Evolutionary conservation across 2,888 invertebrate genomes (phyloP).

Genomic region (Heliconius aoede): DNA sequence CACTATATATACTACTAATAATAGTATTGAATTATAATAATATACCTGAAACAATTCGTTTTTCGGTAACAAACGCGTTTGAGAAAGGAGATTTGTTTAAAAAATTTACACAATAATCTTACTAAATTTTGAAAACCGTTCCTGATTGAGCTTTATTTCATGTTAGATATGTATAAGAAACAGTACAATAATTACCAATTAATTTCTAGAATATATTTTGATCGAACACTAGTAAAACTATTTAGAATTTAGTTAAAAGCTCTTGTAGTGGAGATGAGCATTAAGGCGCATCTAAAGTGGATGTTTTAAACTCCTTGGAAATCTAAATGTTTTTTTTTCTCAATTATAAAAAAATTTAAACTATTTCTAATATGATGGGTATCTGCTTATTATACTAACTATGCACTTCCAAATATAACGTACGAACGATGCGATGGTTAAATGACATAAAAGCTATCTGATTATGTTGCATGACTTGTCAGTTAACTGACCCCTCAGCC

Average conservation of each 20-base stretch:
- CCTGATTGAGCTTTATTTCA: no score
- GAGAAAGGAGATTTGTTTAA: no score
- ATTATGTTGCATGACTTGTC: slow-evolving; percentile 47
- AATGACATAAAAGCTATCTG: slow-evolving; percentile 41
- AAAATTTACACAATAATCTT: no score
- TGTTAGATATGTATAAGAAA: no score
- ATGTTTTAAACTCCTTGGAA: neutral
- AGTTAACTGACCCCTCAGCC: slow-evolving; percentile 43
- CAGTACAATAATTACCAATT: neutral
- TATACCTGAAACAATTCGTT: no score
- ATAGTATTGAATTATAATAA: no score
- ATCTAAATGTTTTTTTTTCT: neutral
- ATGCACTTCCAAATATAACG: slow-evolving; percentile 17
- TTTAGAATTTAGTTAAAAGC: no score
- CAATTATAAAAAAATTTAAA: neutral
- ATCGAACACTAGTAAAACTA: neutral
- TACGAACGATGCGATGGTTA: slow-evolving; percentile 19
- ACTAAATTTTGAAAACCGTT: no score
- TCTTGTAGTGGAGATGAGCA: no score
- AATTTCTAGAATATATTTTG: neutral
- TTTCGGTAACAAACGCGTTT: no score
- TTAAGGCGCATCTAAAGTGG: no score
- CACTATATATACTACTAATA: no score
- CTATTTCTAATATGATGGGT: neutral
- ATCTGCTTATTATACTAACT: neutral